These are phyloP conservation scores for Balearica regulorum DNA, from an alignment of 2,797 vertebrate genomes.

Conservation along the genomic window DNA sequence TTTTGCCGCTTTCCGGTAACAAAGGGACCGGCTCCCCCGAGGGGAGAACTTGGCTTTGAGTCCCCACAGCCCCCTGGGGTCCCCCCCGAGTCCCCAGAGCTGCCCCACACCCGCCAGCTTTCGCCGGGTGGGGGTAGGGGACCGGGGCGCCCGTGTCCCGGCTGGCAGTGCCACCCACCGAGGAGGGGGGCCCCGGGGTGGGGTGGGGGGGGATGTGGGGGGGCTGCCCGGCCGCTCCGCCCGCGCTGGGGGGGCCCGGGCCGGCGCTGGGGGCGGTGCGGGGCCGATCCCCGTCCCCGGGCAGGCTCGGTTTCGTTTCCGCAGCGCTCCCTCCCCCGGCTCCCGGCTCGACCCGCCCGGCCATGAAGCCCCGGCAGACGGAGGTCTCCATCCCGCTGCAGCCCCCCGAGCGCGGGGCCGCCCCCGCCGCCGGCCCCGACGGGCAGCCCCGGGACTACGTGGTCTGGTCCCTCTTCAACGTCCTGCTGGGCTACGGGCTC, in stretches of 20 bases:
- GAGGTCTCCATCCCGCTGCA: neutral
- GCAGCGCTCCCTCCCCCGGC: neutral
- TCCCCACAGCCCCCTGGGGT: neutral
- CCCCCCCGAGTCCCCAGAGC: neutral
- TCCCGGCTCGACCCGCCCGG: no score
- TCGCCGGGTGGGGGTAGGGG: neutral
- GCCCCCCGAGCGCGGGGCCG: neutral
- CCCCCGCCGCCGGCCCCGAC: neutral
- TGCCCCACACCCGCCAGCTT: neutral
- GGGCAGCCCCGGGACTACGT: slow-evolving; percentile 10
- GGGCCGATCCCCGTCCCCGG: neutral
- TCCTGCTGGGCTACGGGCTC: neutral
- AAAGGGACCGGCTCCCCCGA: neutral
- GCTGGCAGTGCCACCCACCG: neutral
- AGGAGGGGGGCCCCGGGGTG: neutral
- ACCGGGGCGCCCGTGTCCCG: neutral
- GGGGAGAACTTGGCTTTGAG: neutral
- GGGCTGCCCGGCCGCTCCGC: neutral
- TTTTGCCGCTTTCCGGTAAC: no score
- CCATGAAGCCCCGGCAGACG: neutral
- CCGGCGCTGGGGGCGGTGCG: neutral
- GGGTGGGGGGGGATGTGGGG: neutral
- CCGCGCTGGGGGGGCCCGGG: neutral
- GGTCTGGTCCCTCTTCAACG: slow-evolving; percentile 32
- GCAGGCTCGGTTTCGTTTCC: neutral